Conservation (phyloP, 2,888 invertebrate species). For the Arenicola marina region DNA sequence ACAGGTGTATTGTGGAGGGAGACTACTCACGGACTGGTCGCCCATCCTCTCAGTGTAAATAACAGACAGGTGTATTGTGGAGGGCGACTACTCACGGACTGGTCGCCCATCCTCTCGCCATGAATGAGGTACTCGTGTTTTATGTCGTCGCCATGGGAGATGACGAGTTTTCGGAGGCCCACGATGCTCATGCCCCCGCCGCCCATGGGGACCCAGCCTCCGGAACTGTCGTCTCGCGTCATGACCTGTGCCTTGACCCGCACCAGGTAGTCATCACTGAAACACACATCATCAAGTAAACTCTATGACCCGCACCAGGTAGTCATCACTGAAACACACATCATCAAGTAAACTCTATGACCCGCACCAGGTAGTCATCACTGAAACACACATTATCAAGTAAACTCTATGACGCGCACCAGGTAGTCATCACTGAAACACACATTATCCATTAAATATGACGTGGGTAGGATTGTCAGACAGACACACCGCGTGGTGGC, state of each 20-base stretch:
- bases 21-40: too few relatives aligned
- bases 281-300: too few relatives aligned
- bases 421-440: slow-evolving; percentile 56
- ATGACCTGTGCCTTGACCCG: slow-evolving; percentile 98
- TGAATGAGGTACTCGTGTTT: slow-evolving; percentile 80
- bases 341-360: too few relatives aligned
- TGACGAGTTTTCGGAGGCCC: slow-evolving; percentile 35
- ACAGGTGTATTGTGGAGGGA: too few relatives aligned
- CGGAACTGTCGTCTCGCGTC: slow-evolving; percentile 96
- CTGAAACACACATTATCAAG: too few relatives aligned
- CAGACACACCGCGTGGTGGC: too few relatives aligned
- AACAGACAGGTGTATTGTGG: too few relatives aligned
- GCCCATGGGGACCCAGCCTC: slow-evolving; percentile 90
- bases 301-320: slow-evolving; percentile 90
- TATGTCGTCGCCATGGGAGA: slow-evolving; percentile 13
- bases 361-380: slow-evolving; percentile 75
- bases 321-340: slow-evolving; percentile 20
- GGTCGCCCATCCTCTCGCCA: slow-evolving; percentile 90
- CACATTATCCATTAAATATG: too few relatives aligned
- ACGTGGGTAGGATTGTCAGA: too few relatives aligned
- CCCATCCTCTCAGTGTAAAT: too few relatives aligned
- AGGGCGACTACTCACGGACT: slow-evolving; percentile 75
- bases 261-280: slow-evolving; percentile 68
- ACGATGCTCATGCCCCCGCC: slow-evolving; percentile 94
- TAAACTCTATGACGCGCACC: slow-evolving; percentile 97